Evolutionary conservation across 2,113 vertebrate genomes (phyloP).

Genomic region (Gallinago media): DNA sequence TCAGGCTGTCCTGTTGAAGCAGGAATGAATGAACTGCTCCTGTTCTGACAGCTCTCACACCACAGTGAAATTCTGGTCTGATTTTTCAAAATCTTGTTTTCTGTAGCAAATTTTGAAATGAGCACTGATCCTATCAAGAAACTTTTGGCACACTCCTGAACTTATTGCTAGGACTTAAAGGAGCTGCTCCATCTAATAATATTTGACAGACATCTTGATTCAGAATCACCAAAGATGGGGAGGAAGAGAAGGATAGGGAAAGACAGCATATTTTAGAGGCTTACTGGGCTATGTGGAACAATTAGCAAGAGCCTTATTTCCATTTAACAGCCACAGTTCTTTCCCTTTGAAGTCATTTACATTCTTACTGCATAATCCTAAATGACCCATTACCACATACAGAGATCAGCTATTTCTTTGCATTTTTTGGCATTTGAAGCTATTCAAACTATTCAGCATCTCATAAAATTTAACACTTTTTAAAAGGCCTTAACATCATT

Average conservation of each 20-base stretch:
- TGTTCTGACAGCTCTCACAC: neutral
- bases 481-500: neutral
- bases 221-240: neutral
- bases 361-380: neutral
- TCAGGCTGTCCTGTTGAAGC: neutral
- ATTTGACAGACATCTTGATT: neutral
- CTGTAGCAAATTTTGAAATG: neutral
- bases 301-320: neutral
- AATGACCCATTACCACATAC: neutral
- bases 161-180: neutral
- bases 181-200: neutral
- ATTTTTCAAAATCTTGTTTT: neutral
- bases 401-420: neutral
- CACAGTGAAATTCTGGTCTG: neutral
- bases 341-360: neutral
- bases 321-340: neutral
- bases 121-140: neutral
- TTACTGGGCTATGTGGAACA: neutral
- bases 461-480: neutral
- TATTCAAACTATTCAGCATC: neutral
- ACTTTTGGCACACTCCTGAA: neutral
- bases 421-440: neutral
- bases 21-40: neutral
- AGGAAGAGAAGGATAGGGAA: neutral
- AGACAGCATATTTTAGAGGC: neutral